These are phyloP conservation scores for Mastigias papua DNA, from an alignment of 30 jellyfish, hydroid and myxozoan species.

Conservation along the genomic window DNA sequence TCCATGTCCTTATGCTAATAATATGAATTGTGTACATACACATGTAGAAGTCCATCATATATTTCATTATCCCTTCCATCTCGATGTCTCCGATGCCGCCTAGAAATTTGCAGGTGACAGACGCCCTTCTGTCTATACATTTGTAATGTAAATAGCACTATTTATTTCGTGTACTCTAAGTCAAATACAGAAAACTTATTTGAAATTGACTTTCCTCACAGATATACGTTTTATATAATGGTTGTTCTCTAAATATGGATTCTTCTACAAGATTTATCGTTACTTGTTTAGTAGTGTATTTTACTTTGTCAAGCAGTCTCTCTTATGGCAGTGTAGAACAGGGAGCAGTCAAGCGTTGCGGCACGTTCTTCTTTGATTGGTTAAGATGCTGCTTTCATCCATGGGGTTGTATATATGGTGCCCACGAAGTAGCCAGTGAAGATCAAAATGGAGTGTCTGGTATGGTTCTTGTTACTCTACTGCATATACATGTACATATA, in stretches of 20 bases:
- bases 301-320: not conserved
- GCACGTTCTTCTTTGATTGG: constrained; percentile 14
- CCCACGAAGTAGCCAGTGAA: not conserved
- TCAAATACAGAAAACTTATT: too few relatives aligned
- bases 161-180: not conserved
- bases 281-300: not conserved
- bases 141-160: not conserved
- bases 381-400: not conserved
- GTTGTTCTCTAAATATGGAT: not conserved
- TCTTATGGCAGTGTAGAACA: not conserved
- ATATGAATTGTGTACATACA: too few relatives aligned
- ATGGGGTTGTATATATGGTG: not conserved
- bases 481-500: too few relatives aligned
- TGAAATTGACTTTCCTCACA: too few relatives aligned
- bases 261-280: not conserved
- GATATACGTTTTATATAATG: too few relatives aligned
- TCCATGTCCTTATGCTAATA: too few relatives aligned
- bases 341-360: not conserved
- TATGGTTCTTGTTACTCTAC: too few relatives aligned
- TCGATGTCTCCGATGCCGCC: not conserved
- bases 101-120: not conserved
- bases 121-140: not conserved
- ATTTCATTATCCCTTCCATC: not conserved
- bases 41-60: too few relatives aligned
- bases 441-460: not conserved